Evolutionary conservation across 2,113 vertebrate genomes (phyloP), one percentile per base, ranked within the genome.

Genomic region (Brachyhypopomus occidentalis): DNA sequence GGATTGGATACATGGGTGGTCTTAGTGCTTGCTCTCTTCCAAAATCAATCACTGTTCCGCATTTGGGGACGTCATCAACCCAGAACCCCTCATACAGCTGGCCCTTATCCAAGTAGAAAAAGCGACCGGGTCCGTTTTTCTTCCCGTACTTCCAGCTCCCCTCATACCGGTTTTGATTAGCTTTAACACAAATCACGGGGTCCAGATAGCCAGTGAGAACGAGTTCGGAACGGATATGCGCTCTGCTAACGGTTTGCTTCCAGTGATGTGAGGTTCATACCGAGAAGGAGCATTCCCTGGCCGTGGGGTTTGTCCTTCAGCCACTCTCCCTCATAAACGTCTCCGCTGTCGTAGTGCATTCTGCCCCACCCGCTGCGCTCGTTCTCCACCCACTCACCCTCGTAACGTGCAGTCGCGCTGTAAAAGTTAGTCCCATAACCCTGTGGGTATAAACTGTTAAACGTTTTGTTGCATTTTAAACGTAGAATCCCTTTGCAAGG

Each of bases 241-340:
- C 45, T 52, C 45, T 52, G 45, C 9, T 48, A 48, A 48, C 8
- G 38, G 41, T 48, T 1, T 48, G 41, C 45, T 52, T 12, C 45
- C 45, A 14, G 2, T 14, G 45, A 30, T 70, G 36, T 64, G 19
- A 12, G 34, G 62, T 41, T 30, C 80, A 93, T 88, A 98, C 97
- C 82, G 62, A 92, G 88, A 12, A 5, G 86, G 77, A 96, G 79
- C 86, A 93, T 88, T 30, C 97, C 97, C 38, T 92, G 88, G 19
- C 97, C 96, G 0, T 91, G 30, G 0, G 82, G 91, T 75, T 87
- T 88, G 87, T 96, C 94, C 0, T 80, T 64, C 75, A 86, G 60
- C 97, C 97, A 99, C 62, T 97, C 92, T 73, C 98, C 98, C 74
- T 97, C 95, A 7, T 96, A 98, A 77, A 94, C 71, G 59, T 95